Evolutionary conservation across 2,113 vertebrate genomes (phyloP).

Genomic region (Neolamprologus sp.): DNA sequence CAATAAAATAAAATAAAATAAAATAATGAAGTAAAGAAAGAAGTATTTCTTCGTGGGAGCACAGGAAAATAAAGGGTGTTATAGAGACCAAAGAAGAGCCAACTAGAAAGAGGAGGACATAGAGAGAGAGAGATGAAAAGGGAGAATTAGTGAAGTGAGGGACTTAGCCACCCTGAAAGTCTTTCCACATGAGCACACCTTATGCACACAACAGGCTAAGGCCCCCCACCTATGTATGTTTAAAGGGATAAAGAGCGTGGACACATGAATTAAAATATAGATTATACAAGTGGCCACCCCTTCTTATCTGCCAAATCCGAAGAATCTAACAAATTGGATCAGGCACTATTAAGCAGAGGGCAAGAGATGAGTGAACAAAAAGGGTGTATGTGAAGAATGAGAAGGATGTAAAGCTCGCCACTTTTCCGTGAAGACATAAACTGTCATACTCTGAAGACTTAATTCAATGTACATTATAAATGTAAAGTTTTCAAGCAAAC

Average conservation of each 20-base stretch:
- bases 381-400: neutral
- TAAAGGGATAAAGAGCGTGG: constrained; percentile 57
- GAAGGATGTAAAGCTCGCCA: neutral
- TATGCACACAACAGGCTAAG: constrained; percentile 34
- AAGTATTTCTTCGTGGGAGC: neutral
- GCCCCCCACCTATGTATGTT: constrained; percentile 25
- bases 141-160: constrained; percentile 63
- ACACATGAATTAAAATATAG: constrained; percentile 67
- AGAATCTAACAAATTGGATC: constrained; percentile 65
- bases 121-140: neutral
- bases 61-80: neutral
- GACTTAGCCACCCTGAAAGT: constrained; percentile 53
- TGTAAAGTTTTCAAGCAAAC: neutral
- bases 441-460: neutral
- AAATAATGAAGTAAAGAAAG: neutral
- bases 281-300: constrained; percentile 56
- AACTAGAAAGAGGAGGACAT: neutral
- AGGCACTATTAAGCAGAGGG: constrained; percentile 19
- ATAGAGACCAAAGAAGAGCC: neutral
- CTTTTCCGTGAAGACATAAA: neutral
- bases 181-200: constrained; percentile 70
- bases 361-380: neutral
- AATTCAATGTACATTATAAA: neutral
- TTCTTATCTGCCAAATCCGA: constrained; percentile 47
- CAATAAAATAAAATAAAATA: neutral